Percentiles rank a stretch among this genome's conserved stretches.
phyloP scores from a whole-genome alignment of 2,888 invertebrate species.

The Leptura quadrifasciata region DNA sequence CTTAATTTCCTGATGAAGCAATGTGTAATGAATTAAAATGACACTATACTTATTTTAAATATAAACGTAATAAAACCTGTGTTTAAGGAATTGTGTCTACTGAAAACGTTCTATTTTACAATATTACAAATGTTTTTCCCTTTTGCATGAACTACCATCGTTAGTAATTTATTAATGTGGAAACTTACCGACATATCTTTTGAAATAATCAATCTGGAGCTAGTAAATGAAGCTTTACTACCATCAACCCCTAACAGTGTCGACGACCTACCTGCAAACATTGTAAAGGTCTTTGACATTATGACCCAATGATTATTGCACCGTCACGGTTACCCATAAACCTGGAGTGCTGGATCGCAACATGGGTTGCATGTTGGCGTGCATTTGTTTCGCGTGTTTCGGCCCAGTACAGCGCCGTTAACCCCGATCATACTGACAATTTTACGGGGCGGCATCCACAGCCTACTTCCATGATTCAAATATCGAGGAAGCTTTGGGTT shows the following conservation, averaged over 20 bases:
- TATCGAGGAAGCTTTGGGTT: too few species aligned
- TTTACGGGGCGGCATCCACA: not conserved
- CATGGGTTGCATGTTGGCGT: conserved; percentile 40
- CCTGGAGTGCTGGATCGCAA: conserved; percentile 42
- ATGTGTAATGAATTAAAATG: not conserved
- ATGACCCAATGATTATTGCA: conserved; percentile 65
- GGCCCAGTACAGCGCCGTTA: conserved; percentile 49
- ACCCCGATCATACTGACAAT: conserved; percentile 46
- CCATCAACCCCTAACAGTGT: conserved; percentile 48
- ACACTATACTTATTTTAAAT: not conserved
- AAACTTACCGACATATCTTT: conserved; percentile 3
- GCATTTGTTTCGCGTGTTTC: conserved; percentile 58
- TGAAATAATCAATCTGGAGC: conserved; percentile 7
- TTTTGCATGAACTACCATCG: conserved; percentile 7
- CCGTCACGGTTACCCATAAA: conserved; percentile 64
- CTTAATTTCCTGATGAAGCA: too few species aligned
- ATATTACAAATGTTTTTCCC: not conserved
- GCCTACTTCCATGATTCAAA: not conserved
- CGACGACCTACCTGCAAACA: conserved; percentile 66
- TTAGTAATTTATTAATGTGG: not conserved
- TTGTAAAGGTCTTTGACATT: conserved; percentile 66
- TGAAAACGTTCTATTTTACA: not conserved
- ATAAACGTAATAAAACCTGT: not conserved
- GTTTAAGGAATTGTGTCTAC: not conserved
- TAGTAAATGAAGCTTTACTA: conserved; percentile 6